These are phyloP conservation scores for Pelobates cultripes DNA, from an alignment of 2,797 vertebrate species.

Conservation along the genomic window DNA sequence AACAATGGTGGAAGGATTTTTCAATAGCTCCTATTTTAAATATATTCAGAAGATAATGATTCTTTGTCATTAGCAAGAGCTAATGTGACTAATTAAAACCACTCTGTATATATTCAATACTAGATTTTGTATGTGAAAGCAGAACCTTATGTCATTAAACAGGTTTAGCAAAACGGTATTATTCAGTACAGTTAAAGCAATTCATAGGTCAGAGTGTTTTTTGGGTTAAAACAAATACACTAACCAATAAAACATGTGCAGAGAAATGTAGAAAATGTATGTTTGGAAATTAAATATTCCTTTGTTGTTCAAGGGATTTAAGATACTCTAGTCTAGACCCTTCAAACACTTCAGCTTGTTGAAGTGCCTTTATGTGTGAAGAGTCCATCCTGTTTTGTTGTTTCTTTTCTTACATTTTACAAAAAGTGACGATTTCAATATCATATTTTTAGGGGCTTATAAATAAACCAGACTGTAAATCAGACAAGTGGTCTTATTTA, in stretches of 20 bases:
- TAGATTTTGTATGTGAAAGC: constrained; percentile 39
- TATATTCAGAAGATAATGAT: constrained; percentile 34
- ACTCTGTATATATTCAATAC: constrained; percentile 18
- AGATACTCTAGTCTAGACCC: too few species aligned
- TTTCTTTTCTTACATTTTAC: too few species aligned
- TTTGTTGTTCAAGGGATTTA: too few species aligned
- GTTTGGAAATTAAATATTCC: too few species aligned
- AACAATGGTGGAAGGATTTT: background rate
- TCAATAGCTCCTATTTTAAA: constrained; percentile 27
- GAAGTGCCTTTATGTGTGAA: too few species aligned
- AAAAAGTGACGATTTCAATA: too few species aligned
- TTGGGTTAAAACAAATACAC: background rate
- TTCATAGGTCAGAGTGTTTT: background rate
- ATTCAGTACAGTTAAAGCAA: constrained; percentile 14
- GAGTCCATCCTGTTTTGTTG: too few species aligned
- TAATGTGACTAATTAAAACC: constrained; percentile 42
- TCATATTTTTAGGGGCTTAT: too few species aligned
- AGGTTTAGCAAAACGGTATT: constrained; percentile 18
- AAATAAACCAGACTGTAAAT: too few species aligned
- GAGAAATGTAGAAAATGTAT: too few species aligned
- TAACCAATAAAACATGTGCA: background rate
- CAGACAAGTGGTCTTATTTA: too few species aligned
- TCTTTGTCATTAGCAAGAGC: constrained; percentile 29
- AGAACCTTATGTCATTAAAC: constrained; percentile 29
- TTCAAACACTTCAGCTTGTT: too few species aligned